A percentile compares a stretch with the other conserved stretches of the same genome.
These are phyloP conservation scores for Typhlichthys subterraneus DNA, from an alignment of 2,797 vertebrate species.

Conservation along the genomic window DNA sequence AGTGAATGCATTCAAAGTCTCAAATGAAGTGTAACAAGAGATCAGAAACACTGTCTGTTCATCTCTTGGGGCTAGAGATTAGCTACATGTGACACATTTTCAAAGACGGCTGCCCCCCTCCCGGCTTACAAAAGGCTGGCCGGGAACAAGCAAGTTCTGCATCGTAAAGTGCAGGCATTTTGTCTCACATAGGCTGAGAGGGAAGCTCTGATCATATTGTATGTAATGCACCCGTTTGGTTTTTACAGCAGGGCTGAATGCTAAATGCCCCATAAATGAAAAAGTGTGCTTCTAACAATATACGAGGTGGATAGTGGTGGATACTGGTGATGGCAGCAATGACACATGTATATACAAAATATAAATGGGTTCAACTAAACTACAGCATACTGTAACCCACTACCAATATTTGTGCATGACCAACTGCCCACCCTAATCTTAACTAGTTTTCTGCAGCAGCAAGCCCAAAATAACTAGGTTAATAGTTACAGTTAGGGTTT, in stretches of 20 bases:
- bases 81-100: conserved; percentile 50
- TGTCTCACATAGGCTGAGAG: conserved; percentile 9
- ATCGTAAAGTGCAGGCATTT: conserved; percentile 26
- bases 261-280: conserved; percentile 2
- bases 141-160: conserved; percentile 18
- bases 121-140: conserved; percentile 33
- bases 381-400: too few species aligned
- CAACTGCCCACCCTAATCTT: too few species aligned
- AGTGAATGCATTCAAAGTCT: conserved; percentile 66
- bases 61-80: conserved; percentile 44
- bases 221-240: conserved; percentile 26
- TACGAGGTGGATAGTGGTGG: too few species aligned
- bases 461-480: too few species aligned
- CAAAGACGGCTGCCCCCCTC: conserved; percentile 50
- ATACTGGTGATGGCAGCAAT: too few species aligned
- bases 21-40: conserved; percentile 76
- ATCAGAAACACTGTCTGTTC: conserved; percentile 60
- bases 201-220: conserved; percentile 40
- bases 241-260: conserved; percentile 7
- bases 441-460: too few species aligned
- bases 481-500: too few species aligned
- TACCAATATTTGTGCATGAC: too few species aligned
- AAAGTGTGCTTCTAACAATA: not conserved
- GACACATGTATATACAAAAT: too few species aligned
- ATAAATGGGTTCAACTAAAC: too few species aligned